Evolutionary conservation across 2,113 vertebrate species (phyloP).

Genomic region (Serinus canaria): DNA sequence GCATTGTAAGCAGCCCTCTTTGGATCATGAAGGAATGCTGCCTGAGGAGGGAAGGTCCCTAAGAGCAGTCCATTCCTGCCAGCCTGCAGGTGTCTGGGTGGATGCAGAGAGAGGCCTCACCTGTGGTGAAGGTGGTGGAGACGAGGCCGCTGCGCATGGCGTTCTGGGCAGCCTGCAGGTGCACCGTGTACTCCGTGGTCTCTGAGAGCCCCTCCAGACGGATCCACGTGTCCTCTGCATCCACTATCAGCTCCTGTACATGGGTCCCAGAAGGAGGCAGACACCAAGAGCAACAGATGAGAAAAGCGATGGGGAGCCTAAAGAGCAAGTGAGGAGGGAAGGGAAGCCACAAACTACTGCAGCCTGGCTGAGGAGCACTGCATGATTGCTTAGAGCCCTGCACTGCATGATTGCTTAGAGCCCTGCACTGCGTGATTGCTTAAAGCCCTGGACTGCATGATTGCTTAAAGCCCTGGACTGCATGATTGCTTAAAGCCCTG

Average conservation of each 20-base stretch:
- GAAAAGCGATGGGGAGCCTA: neutral
- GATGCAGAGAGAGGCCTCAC: constrained; percentile 50
- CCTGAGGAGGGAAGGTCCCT: neutral
- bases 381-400: neutral
- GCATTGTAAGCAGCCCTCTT: neutral
- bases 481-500: neutral
- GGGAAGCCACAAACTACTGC: neutral
- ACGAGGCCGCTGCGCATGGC: constrained; percentile 80
- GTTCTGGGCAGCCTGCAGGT: constrained; percentile 88
- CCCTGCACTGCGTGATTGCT: too few species aligned
- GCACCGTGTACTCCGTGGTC: constrained; percentile 88
- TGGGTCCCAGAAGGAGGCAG: neutral
- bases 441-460: neutral
- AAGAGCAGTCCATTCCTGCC: neutral
- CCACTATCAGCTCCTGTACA: constrained; percentile 91
- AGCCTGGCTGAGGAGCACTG: neutral
- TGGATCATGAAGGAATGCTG: neutral
- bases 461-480: neutral
- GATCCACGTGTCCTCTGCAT: constrained; percentile 96
- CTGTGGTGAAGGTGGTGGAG: constrained; percentile 88
- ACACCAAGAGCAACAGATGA: neutral
- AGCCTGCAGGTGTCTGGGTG: accelerated
- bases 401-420: too few species aligned
- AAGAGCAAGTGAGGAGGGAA: constrained; percentile 30
- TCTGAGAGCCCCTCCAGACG: constrained; percentile 91